Conservation (phyloP, 2,797 vertebrate species). For the Galagoides demidoff region DNA sequence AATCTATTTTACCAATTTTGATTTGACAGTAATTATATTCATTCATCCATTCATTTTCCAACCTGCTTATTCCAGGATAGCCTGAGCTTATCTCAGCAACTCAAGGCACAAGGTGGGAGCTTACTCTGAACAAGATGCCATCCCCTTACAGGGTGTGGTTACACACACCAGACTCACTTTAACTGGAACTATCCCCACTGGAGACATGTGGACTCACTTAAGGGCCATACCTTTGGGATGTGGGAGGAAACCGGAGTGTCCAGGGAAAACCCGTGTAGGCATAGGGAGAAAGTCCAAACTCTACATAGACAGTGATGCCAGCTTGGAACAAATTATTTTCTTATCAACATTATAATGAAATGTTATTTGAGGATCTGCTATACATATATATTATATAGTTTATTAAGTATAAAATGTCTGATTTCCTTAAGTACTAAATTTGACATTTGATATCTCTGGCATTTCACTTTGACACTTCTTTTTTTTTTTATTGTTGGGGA, state of each 20-base stretch:
- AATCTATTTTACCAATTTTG: background rate
- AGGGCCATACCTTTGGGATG: background rate
- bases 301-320: background rate
- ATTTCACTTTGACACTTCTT: too few species aligned
- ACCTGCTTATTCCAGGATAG: background rate
- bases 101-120: background rate
- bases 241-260: background rate
- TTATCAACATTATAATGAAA: background rate
- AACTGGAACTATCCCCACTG: background rate
- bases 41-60: background rate
- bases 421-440: too few species aligned
- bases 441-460: too few species aligned
- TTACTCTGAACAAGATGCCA: background rate
- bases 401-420: too few species aligned
- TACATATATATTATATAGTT: background rate
- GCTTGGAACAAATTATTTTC: background rate
- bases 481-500: too few species aligned
- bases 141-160: background rate
- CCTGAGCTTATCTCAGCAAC: background rate
- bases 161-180: background rate
- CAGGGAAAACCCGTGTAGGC: background rate
- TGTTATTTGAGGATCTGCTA: background rate
- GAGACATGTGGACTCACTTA: background rate
- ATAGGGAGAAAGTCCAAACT: background rate
- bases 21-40: background rate